Percentiles rank a stretch among this genome's conserved stretches.
phyloP scores from a whole-genome alignment of 2,797 vertebrate genomes.

The Champsocephalus gunnari region DNA sequence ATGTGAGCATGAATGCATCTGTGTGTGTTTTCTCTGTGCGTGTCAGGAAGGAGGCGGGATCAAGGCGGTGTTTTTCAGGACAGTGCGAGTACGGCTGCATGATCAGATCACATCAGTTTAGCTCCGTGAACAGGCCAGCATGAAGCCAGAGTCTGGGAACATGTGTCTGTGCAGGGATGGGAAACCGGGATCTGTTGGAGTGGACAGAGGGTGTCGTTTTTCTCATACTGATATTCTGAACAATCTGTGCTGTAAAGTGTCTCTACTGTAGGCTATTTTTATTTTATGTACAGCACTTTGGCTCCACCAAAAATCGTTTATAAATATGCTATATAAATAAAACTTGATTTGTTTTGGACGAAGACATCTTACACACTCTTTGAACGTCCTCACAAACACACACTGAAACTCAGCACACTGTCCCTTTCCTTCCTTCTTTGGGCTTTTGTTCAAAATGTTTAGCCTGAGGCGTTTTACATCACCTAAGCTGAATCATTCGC shows the following conservation, averaged over 20 bases:
- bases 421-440: conserved; percentile 34
- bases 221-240: too few species aligned
- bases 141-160: conserved; percentile 51
- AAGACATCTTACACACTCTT: conserved; percentile 20
- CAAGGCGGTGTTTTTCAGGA: conserved; percentile 33
- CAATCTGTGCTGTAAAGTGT: too few species aligned
- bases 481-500: conserved; percentile 58
- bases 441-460: conserved; percentile 62
- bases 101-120: conserved; percentile 72
- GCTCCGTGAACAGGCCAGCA: conserved; percentile 51
- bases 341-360: background rate
- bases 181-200: conserved; percentile 39
- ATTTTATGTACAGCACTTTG: too few species aligned
- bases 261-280: too few species aligned
- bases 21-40: conserved; percentile 33
- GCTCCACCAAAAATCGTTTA: too few species aligned
- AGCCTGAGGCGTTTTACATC: conserved; percentile 63
- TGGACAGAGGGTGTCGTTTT: background rate
- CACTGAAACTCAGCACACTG: conserved; percentile 4
- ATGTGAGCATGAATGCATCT: conserved; percentile 6
- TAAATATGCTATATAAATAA: too few species aligned
- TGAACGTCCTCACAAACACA: conserved; percentile 8
- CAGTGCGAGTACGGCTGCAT: conserved; percentile 55
- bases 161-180: conserved; percentile 33
- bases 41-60: conserved; percentile 39